phyloP scores from a whole-genome alignment of 1,140 invertebrate species.

The Cydia splendana region DNA sequence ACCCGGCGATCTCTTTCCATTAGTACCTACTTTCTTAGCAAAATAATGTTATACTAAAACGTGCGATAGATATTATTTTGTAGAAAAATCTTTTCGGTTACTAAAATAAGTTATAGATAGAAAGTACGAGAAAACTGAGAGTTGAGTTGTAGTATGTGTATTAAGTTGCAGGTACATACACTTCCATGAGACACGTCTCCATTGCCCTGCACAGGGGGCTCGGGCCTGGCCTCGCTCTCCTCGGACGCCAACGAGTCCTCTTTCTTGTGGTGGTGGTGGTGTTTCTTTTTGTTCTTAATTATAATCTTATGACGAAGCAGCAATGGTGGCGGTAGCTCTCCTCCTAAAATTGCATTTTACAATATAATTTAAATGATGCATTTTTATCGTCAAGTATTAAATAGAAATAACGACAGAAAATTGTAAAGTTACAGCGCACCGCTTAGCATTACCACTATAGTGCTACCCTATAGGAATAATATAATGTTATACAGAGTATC shows the following conservation, averaged over 20 bases:
- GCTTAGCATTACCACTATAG: too few species aligned
- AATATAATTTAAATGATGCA: not conserved
- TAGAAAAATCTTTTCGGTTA: too few species aligned
- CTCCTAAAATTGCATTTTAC: constrained; percentile 77
- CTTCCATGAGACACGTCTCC: constrained; percentile 50
- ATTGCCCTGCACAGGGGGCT: constrained; percentile 41
- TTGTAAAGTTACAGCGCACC: too few species aligned
- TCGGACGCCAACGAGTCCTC: constrained; percentile 58
- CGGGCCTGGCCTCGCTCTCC: constrained; percentile 51
- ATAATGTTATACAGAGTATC: too few species aligned
- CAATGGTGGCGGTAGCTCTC: constrained; percentile 92
- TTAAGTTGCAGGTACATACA: constrained; percentile 41
- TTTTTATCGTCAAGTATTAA: not conserved
- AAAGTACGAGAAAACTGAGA: too few species aligned
- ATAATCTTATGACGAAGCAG: constrained; percentile 95
- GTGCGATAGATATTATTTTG: too few species aligned
- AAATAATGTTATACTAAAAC: too few species aligned
- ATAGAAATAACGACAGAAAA: not conserved
- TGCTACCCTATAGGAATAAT: too few species aligned
- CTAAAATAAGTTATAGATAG: too few species aligned
- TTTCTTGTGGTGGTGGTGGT: constrained; percentile 88
- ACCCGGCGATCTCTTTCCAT: too few species aligned
- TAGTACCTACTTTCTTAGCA: too few species aligned
- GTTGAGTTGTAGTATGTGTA: too few species aligned
- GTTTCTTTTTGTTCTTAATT: constrained; percentile 99